A percentile compares a stretch with the other conserved stretches of the same genome.
These are phyloP conservation scores for Melopsittacus undulatus DNA, from an alignment of 2,797 vertebrate genomes.

Conservation along the genomic window DNA sequence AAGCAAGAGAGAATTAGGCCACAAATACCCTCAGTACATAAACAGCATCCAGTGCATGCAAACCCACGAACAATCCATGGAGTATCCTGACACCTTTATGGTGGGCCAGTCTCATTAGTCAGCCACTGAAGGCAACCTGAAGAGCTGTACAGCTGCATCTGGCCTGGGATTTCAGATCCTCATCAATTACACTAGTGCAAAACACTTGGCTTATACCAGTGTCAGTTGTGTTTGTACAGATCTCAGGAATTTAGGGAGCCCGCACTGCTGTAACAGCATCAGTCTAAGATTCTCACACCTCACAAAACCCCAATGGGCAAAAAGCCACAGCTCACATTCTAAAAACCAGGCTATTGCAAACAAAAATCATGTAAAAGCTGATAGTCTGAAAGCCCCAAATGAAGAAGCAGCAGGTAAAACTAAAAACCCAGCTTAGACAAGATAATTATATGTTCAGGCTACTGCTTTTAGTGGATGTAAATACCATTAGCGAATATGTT, in stretches of 20 bases:
- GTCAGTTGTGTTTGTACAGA: not conserved
- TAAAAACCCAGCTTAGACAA: not conserved
- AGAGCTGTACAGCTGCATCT: not conserved
- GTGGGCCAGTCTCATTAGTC: not conserved
- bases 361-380: not conserved
- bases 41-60: not conserved
- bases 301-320: not conserved
- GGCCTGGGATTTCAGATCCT: not conserved
- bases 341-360: not conserved
- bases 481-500: not conserved
- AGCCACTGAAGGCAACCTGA: not conserved
- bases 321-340: not conserved
- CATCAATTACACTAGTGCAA: not conserved
- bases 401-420: not conserved
- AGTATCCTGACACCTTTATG: not conserved
- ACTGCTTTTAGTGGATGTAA: not conserved
- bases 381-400: not conserved
- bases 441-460: not conserved
- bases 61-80: not conserved
- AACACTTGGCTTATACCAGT: not conserved
- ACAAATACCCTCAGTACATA: not conserved
- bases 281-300: not conserved
- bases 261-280: not conserved
- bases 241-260: not conserved
- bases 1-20: constrained; percentile 6